phyloP scores from a whole-genome alignment of 2,113 vertebrate species.

The Myrmecophaga tridactyla region DNA sequence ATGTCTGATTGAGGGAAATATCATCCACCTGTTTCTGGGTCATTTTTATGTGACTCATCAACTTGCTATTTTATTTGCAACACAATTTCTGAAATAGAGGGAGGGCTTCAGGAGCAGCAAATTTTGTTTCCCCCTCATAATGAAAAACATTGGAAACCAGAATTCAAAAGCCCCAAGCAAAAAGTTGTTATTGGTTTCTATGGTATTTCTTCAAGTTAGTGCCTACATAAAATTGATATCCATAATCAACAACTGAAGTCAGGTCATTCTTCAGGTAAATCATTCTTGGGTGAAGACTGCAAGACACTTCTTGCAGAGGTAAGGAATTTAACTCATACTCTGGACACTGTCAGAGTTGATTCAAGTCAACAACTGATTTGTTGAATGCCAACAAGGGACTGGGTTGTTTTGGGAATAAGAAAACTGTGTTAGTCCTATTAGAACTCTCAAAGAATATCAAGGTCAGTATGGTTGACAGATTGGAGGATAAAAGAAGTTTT shows the following conservation, averaged over 20 bases:
- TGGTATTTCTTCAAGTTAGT: neutral
- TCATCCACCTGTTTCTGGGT: neutral
- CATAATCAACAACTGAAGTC: neutral
- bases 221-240: neutral
- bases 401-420: neutral
- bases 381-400: neutral
- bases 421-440: neutral
- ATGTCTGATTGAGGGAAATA: slow-evolving; percentile 4
- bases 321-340: neutral
- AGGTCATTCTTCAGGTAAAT: neutral
- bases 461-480: neutral
- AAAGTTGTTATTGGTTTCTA: neutral
- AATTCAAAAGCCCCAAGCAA: neutral
- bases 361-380: neutral
- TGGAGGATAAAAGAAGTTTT: neutral
- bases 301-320: neutral
- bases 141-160: neutral
- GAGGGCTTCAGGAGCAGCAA: neutral
- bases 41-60: slow-evolving; percentile 20
- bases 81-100: neutral
- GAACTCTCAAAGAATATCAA: neutral
- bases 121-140: neutral
- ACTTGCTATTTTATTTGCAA: slow-evolving; percentile 30
- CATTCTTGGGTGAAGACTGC: neutral
- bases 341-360: neutral